phyloP scores from a whole-genome alignment of 2,888 invertebrate genomes.

The Xiphydria camelus region DNA sequence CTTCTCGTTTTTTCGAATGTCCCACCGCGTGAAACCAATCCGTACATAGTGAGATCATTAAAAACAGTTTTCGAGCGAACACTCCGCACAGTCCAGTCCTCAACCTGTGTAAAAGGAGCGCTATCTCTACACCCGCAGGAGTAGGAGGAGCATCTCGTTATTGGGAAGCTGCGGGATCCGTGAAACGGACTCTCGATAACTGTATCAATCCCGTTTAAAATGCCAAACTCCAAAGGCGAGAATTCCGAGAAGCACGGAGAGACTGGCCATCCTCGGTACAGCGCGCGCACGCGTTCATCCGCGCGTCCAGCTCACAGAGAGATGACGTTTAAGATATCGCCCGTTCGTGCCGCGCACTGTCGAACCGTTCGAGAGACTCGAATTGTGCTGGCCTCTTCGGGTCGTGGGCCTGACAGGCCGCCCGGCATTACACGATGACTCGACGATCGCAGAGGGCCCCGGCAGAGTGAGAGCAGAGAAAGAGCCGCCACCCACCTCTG shows the following conservation, averaged over 20 bases:
- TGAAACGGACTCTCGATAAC: no score
- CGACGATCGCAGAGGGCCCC: conserved; percentile 11
- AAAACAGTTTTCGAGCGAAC: no score
- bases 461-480: neutral
- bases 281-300: neutral
- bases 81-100: no score
- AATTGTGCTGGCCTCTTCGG: conserved; percentile 36
- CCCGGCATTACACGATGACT: conserved; percentile 58
- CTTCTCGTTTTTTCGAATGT: no score
- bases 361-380: conserved; percentile 35
- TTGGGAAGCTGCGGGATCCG: no score
- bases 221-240: conserved; percentile 4
- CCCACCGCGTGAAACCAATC: no score
- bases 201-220: conserved; percentile 7
- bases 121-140: no score
- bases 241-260: conserved; percentile 27
- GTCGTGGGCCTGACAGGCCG: conserved; percentile 48
- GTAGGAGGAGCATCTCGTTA: no score
- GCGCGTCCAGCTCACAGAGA: conserved; percentile 3
- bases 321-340: conserved; percentile 20
- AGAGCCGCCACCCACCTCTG: neutral
- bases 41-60: no score
- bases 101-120: no score
- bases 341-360: conserved; percentile 25
- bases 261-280: no score